Base-by-base conservation (phyloP, 2,888 invertebrate genomes). In the Fabriciana adippe region DNA sequence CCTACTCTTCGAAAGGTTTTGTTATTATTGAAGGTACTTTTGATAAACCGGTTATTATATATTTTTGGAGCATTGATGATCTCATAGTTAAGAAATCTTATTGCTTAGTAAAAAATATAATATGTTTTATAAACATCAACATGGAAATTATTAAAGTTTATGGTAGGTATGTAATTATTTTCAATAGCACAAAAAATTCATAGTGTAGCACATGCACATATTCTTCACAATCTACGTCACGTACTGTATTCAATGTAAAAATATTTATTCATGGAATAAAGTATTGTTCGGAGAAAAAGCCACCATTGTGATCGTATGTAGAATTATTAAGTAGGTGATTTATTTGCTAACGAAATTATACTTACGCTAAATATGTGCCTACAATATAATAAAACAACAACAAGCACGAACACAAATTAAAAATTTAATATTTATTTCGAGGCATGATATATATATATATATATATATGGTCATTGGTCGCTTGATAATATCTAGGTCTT, bases 251-350 rank as follows among this genome's bases (percentile, higher is more conserved):
- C 54, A 54, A 63, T 51, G 16, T 47, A 54, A 45, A 41, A 63
- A 6, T 16, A 54, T 54, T 18, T 55, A 47, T 63, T 55, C 54
- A 21, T 63, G 3, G 45, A 31, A 62, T 45, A 54, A 63, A 16
- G 54, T n/a, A 55, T 55, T 63, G 55, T 63, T 55, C 54, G 16
- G 47, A 47, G 54, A 55, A 55, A 55, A 63, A 48, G 47, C 47
- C 14, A 14, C 6, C n/a, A 47, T 47, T 31, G 55, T 47, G 47
- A n/a, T 63, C 47, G 47, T 54, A 15, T 14, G 59, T 59, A n/a
- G 59, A 59, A 59, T 63, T 63, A 26, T 47, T 26, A 63, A 63
- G 35, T 18, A 51, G 35, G 50, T 41, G 35, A 21, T 47, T 48
- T n/a, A n/a, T 59, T 59, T 48, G 21, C 47, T 59, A 48, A n/a